phyloP scores from a whole-genome alignment of 2,113 vertebrate genomes.

The Colius striatus region DNA sequence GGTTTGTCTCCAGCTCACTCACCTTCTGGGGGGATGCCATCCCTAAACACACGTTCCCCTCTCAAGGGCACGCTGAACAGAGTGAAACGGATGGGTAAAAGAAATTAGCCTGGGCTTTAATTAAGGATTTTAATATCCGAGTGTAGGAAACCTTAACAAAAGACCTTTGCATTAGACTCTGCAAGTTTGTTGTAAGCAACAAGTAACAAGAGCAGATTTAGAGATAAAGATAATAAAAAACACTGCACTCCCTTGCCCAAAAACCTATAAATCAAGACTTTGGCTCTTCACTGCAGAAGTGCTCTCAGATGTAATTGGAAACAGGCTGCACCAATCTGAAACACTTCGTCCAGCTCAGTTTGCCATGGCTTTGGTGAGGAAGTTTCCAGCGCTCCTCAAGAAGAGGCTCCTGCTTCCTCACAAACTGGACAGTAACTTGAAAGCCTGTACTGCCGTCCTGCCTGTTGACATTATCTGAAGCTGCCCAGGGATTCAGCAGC shows the following conservation, averaged over 20 bases:
- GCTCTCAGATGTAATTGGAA: conserved; percentile 26
- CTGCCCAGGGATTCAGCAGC: not conserved
- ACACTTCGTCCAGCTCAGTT: not conserved
- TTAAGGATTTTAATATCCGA: conserved; percentile 7
- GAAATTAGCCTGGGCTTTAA: not conserved
- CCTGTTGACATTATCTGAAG: not conserved
- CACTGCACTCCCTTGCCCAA: conserved; percentile 51
- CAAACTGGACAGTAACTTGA: not conserved
- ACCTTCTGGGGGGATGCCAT: not conserved
- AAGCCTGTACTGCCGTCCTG: not conserved
- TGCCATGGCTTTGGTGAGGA: not conserved
- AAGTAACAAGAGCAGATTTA: conserved; percentile 51
- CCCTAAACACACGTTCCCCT: rapidly evolving
- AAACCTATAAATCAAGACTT: conserved; percentile 61
- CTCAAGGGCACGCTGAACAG: not conserved
- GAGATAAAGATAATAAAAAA: conserved; percentile 58
- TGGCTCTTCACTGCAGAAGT: conserved; percentile 46
- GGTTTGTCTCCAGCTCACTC: not conserved
- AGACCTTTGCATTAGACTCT: conserved; percentile 20
- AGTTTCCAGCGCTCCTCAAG: not conserved
- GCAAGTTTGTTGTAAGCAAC: conserved; percentile 40
- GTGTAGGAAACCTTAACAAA: conserved; percentile 8
- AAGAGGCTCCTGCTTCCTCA: not conserved
- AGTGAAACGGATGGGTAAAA: not conserved
- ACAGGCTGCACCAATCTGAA: conserved; percentile 5